Evolutionary conservation across 2,888 invertebrate genomes (phyloP), one percentile per base, ranked within the genome.

Genomic region (Sesamia inferens): DNA sequence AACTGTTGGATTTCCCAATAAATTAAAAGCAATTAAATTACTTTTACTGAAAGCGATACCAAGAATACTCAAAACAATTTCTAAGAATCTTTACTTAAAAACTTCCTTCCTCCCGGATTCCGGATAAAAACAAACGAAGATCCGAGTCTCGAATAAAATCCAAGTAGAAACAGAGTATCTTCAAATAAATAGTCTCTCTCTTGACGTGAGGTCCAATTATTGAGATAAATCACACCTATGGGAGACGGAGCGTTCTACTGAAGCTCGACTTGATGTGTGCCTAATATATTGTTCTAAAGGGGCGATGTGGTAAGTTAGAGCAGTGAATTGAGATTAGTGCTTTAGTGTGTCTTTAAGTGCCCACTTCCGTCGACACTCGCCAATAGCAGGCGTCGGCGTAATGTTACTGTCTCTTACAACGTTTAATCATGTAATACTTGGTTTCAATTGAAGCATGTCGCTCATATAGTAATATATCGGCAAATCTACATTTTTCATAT

Each of bases 151-250:
- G 39, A 71, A 76, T 76, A 71, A 72, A 67, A 70, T 67, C 67
- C 67, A 31, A 70, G 22, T 39, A 59, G 68, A 73, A 67, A 64
- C 48, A 59, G 73, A 22, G 72, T 63, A 69, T 72, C 48, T 66
- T 78, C 73, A 78, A 83, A 87, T 82, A 82, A 82, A 87, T 87
- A 69, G 83, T 67, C 62, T 13, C 44, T 51, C 31, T 57, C 74
- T 68, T 80, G 85, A 79, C 80, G 81, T 74, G 78, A 67, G 76
- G 79, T 79, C 86, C 88, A 88, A 88, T 88, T 87, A 88, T 88
- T 88, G 85, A 88, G 88, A 88, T 87, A 84, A 82, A 88, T 88
- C 83, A 84, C 87, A 87, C 88, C 87, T 85, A 59, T 71, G 85
- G 87, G 87, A 85, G 76, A 79, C 44, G 58, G 62, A 70, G 68